Conservation (phyloP, 2,888 invertebrate genomes). For the Acrobasis suavella region DNA sequence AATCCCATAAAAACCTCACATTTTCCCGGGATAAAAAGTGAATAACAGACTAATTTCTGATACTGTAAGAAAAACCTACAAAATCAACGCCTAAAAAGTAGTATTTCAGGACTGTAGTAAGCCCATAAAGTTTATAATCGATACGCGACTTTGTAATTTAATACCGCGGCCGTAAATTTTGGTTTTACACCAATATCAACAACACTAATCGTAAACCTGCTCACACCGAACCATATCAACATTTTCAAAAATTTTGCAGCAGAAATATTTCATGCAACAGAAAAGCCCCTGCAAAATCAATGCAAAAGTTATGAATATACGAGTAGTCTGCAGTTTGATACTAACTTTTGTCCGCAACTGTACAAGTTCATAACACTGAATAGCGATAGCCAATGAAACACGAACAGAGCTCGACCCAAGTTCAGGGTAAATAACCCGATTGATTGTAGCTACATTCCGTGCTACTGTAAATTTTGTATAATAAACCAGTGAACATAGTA, state of each 20-base stretch:
- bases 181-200: background rate
- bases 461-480: slow-evolving; percentile 25
- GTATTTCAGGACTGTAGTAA: background rate
- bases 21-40: too few species aligned
- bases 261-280: slow-evolving; percentile 13
- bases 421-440: slow-evolving; percentile 32
- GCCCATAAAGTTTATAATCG: background rate
- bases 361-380: slow-evolving; percentile 37
- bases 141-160: slow-evolving; percentile 6
- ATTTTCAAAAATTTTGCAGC: slow-evolving; percentile 7
- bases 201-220: slow-evolving; percentile 17
- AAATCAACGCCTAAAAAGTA: background rate
- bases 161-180: slow-evolving; percentile 10
- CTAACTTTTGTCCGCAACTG: slow-evolving; percentile 22
- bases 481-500: background rate
- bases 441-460: slow-evolving; percentile 28
- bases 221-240: slow-evolving; percentile 1
- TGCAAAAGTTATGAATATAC: slow-evolving; percentile 21
- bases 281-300: slow-evolving; percentile 5
- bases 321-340: slow-evolving; percentile 16
- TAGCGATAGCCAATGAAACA: slow-evolving; percentile 29
- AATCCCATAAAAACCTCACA: too few species aligned
- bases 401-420: slow-evolving; percentile 25
- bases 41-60: background rate
- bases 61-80: background rate